Evolutionary conservation across 2,113 vertebrate species (phyloP).

Genomic region (Mus spicilegus): DNA sequence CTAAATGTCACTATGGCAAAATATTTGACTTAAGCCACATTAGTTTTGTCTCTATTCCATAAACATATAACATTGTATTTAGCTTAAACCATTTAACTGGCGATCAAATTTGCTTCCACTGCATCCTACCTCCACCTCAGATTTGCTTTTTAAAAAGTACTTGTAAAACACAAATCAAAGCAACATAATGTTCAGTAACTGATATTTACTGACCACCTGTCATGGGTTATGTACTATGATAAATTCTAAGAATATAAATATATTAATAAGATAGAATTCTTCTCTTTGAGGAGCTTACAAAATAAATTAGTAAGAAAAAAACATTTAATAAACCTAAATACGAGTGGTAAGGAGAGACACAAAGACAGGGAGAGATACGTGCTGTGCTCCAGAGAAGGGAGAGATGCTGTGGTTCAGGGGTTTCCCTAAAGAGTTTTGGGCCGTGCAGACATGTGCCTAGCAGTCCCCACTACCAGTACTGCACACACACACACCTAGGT

Average conservation of each 20-base stretch:
- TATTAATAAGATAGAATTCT: neutral
- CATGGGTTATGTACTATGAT: neutral
- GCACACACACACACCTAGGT: neutral
- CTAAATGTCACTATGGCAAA: neutral
- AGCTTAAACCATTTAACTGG: slow-evolving; percentile 33
- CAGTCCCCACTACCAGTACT: neutral
- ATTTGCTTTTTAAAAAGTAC: slow-evolving; percentile 40
- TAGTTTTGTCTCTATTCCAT: slow-evolving; percentile 27
- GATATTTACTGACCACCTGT: neutral
- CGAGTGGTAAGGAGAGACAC: neutral
- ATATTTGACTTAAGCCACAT: slow-evolving; percentile 33
- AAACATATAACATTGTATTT: slow-evolving; percentile 23
- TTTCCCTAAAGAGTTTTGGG: neutral
- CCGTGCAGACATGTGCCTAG: neutral
- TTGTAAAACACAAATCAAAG: slow-evolving; percentile 49
- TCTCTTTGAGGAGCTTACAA: neutral
- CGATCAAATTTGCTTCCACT: slow-evolving; percentile 36
- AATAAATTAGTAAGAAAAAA: neutral
- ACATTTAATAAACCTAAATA: neutral
- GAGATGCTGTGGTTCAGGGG: neutral
- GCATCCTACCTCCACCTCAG: too few relatives aligned
- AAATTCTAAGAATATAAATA: neutral
- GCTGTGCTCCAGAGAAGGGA: neutral
- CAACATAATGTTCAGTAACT: slow-evolving; percentile 40
- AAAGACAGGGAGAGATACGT: neutral